phyloP scores from a whole-genome alignment of 1,140 invertebrate species.

The Drosophila triauraria region DNA sequence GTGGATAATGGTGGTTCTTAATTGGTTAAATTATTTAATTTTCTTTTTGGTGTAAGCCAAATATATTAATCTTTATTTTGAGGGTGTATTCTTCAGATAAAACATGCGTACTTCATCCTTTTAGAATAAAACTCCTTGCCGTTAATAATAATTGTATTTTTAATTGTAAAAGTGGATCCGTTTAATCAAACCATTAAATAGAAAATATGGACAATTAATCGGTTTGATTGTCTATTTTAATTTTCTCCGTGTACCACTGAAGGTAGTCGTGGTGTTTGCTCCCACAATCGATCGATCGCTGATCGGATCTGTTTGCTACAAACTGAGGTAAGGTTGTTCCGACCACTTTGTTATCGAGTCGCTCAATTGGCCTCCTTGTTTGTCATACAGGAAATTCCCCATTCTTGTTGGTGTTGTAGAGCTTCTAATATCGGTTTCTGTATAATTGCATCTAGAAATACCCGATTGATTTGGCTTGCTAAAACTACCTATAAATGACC shows the following conservation, averaged over 20 bases:
- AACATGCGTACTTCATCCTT: no score
- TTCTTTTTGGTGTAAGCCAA: no score
- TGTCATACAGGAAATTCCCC: conserved; percentile 58
- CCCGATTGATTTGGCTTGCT: neutral
- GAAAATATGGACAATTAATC: neutral
- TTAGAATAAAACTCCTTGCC: no score
- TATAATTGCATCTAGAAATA: conserved; percentile 47
- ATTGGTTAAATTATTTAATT: no score
- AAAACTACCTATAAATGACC: conserved; percentile 40
- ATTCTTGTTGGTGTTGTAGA: conserved; percentile 21
- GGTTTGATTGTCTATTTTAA: neutral
- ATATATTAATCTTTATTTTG: no score
- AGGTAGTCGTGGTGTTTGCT: conserved; percentile 39
- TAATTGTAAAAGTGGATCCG: neutral
- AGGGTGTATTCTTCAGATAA: no score
- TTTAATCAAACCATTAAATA: neutral
- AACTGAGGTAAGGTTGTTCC: conserved; percentile 22
- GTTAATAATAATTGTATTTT: no score
- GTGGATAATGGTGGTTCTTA: neutral
- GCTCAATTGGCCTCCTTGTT: conserved; percentile 56
- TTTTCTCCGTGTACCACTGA: conserved; percentile 28
- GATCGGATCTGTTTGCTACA: conserved; percentile 28
- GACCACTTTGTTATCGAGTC: conserved; percentile 7
- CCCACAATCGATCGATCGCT: conserved; percentile 49
- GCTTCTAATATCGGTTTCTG: conserved; percentile 31